phyloP scores from a whole-genome alignment of 2,113 vertebrate species.

The Sylvicapra grimmia region DNA sequence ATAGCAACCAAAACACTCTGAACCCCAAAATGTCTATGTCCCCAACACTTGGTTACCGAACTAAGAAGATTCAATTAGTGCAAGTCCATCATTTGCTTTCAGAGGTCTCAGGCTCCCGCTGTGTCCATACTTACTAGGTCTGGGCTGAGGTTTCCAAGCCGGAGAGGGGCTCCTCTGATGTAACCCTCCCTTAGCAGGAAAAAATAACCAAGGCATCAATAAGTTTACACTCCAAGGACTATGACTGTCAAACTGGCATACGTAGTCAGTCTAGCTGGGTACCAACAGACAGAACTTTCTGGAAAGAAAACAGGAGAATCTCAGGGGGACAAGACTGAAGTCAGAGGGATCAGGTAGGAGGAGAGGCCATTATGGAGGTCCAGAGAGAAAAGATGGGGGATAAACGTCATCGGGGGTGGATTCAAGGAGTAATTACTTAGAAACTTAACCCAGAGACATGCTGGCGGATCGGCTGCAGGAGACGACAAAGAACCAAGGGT shows the following conservation, averaged over 20 bases:
- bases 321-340: neutral
- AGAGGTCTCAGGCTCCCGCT: neutral
- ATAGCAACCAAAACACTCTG: too few relatives aligned
- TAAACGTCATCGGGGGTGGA: neutral
- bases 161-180: neutral
- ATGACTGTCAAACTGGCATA: neutral
- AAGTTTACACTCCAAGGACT: neutral
- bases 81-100: neutral
- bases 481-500: neutral
- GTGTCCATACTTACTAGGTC: neutral
- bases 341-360: neutral
- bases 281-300: neutral
- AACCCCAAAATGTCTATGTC: neutral
- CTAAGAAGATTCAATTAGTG: neutral
- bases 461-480: neutral
- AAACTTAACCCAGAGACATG: neutral
- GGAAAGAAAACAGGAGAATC: neutral
- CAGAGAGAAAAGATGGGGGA: neutral
- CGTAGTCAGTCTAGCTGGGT: accelerated
- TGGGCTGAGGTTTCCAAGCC: neutral
- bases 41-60: neutral
- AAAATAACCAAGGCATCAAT: neutral
- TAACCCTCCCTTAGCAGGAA: neutral
- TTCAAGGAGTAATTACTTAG: neutral
- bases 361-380: neutral